These are phyloP conservation scores for Spondyliosoma cantharus DNA, from an alignment of 2,797 vertebrate genomes.

Conservation along the genomic window DNA sequence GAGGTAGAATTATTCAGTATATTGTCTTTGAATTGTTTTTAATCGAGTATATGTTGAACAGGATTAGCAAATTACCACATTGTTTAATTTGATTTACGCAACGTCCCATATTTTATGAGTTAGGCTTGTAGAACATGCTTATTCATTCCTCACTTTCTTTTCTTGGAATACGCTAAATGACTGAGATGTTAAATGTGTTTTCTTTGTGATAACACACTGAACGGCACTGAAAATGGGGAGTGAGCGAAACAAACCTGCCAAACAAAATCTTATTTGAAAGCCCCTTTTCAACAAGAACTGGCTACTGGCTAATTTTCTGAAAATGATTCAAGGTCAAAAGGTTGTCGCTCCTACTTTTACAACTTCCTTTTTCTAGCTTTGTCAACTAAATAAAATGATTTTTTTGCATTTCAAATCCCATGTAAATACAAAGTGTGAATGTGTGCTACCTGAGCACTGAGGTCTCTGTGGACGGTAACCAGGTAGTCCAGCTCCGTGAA, in stretches of 20 bases:
- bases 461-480: conserved; percentile 85
- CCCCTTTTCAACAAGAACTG: background rate
- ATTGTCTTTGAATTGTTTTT: too few species aligned
- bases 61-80: too few species aligned
- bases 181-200: conserved; percentile 19
- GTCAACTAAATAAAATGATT: conserved; percentile 6
- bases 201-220: conserved; percentile 3
- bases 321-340: conserved; percentile 7
- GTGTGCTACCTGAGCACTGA: conserved; percentile 87
- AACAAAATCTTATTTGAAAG: conserved; percentile 16
- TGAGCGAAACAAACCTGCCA: conserved; percentile 17
- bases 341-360: background rate
- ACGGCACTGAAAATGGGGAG: background rate
- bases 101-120: too few species aligned
- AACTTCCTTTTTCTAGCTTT: conserved; percentile 4
- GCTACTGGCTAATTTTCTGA: background rate
- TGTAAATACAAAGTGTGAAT: background rate
- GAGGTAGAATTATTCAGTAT: too few species aligned
- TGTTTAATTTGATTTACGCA: background rate
- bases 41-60: too few species aligned
- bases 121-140: background rate
- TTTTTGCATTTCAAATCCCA: conserved; percentile 11
- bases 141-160: background rate
- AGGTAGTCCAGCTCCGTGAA: conserved; percentile 91
- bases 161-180: background rate